Base-by-base conservation (phyloP, 2,113 vertebrate species). In the Centropristis striata region DNA sequence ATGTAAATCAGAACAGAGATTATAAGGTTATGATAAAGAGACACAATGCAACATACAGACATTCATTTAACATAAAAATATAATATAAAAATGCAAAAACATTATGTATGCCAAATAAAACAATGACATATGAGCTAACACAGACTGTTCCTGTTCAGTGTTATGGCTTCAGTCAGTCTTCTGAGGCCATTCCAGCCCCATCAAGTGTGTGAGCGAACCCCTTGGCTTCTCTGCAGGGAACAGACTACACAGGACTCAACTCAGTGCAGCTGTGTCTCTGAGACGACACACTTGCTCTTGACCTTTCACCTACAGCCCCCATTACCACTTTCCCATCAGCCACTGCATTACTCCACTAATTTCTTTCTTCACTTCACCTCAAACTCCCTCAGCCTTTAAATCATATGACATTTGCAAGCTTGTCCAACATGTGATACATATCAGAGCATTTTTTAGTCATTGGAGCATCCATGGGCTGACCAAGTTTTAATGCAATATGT, bases 221-320 rank as follows among this genome's bases (percentile, higher is more conserved):
- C 11, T 39, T 4, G 4, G 44, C 54, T 18, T 72, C 66, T 7
- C 79, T 36, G 39, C 83, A 76, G 83, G 63, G 60, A 71, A n/a
- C 37, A 80, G 51, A 82, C 20, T 20, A 32, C 60, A 71, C 42
- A 58, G 9, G 2, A 65, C 58, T 44, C 25, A 50, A n/a, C 28
- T 67, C 36, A 6, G 8, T 49, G 71, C 74, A 70, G 80, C 77
- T 87, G 79, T 54, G 36, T 70, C 68, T n/a, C 11, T 32, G 18
- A n/a, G 15, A 64, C 0, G 14, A 54, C 59, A 79, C 21, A 66
- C 41, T 70, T 11, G 32, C 46, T 46, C 42, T 49, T 59, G 60
- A 75, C 50, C 65, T 16, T 63, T 71, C 4, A 5, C 63, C 51
- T 42, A 1, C 21, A 61, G 4, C 15, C 58, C 20, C 39, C 1